Base-by-base conservation (phyloP, 1,140 invertebrate species). In the Fragariocoptes setiger region DNA sequence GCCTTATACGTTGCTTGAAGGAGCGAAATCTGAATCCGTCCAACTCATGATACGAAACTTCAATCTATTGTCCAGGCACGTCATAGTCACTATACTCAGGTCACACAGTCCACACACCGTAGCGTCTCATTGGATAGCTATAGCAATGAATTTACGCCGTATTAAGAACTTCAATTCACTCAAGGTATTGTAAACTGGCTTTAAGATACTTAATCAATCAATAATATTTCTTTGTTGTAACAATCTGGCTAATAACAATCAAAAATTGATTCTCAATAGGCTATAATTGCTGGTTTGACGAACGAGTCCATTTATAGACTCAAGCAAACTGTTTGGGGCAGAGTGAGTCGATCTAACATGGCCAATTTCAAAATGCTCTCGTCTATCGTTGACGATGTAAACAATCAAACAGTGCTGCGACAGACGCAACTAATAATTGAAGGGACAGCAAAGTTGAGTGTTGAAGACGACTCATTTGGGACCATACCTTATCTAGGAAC, bases 401-500 rank as follows among this genome's bases (percentile, higher is more conserved):
- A 47, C 20, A 47, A 47, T 39, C 46, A 47, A 37, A 47, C 43
- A 8, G 16, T 47, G 19, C 35, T 47, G 15, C 25, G 46, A 20
- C 46, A 47, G 16, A 47, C 46, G 13, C 46, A 47, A 46, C 31
- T 47, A 17, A 37, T 47, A 21, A 45, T 47, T 40, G 46, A 49
- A 25, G 47, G 47, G n/a, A 49, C 47, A 16, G 49, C 47, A 19
- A 49, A 49, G 44, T 40, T 42, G 3, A 44, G 45, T 16, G 17
- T 47, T 5, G 18, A 47, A 15, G 46, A 47, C 22, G 46, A 47
- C 4, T 47, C 46, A 18, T 47, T 46, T 52, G 90, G 90, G 17
- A 95, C 88, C 1, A 88, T 97, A 53, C 90, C 90, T 3, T 97
- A 95, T 56, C 60, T 99, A 43, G 90, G 90, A 15, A 97, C 85